Conservation (phyloP, 35 echinoderm and acorn worm species). For the Hemicentrotus pulcherrimus region DNA sequence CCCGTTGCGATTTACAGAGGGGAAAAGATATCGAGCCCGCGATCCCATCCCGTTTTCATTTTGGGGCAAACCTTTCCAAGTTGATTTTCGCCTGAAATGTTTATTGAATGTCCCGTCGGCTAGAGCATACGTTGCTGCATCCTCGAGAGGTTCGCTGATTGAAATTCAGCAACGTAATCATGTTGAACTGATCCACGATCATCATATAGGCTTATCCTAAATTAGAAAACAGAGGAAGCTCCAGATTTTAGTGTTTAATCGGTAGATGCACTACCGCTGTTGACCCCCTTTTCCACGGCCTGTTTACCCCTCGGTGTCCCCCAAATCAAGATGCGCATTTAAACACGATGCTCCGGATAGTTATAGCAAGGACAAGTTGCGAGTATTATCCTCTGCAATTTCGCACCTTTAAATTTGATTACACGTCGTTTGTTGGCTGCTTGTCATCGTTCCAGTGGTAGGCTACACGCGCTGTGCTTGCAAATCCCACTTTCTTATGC, state of each 20-base stretch:
- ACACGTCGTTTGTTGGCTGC: background rate
- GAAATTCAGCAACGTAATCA: background rate
- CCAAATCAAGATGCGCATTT: background rate
- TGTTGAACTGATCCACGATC: background rate
- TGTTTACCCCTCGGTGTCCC: background rate
- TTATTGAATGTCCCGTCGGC: background rate
- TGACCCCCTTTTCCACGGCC: background rate
- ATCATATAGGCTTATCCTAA: slow-evolving; percentile 10
- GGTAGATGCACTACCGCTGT: background rate
- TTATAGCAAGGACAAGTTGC: slow-evolving; percentile 5
- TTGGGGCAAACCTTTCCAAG: background rate
- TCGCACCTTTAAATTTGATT: slow-evolving; percentile 31
- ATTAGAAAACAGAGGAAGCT: background rate
- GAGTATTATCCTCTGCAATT: background rate
- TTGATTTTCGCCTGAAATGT: slow-evolving; percentile 10
- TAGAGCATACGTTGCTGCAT: background rate
- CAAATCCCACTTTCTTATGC: background rate
- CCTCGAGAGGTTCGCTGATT: background rate
- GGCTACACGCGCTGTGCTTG: background rate
- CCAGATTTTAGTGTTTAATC: background rate
- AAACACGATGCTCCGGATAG: background rate
- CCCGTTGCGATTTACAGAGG: background rate
- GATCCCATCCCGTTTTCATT: background rate
- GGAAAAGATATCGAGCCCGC: background rate
- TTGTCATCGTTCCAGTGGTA: background rate